Evolutionary conservation across 2,888 invertebrate genomes (phyloP), one percentile per base, ranked within the genome.

Genomic region (Tinea trinotella): DNA sequence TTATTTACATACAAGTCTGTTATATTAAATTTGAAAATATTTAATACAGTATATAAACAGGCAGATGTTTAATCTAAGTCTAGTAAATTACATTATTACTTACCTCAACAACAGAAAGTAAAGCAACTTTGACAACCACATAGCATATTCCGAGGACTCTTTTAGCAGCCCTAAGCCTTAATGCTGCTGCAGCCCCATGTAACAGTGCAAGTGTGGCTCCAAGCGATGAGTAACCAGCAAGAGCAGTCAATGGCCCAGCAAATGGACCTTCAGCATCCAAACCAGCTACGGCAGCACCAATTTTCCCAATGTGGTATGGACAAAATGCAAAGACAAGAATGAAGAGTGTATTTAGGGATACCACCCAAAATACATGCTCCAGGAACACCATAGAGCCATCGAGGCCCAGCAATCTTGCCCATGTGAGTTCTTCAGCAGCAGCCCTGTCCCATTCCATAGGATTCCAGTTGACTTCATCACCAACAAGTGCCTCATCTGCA

Each of bases 301-400:
- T 89, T 63, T 93, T 91, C 1, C 99, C 99, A 80, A 98, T 95
- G 64, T 97, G 96, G 73, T 97, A 98, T 0, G 99, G 99, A 62
- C 94, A 94, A 70, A 97, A 99, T 40, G 98, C 99, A 84, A 99
- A 99, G 15, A 98, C 93, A 58, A 99, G 89, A 60, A 99, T 98
- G 72, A 99, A 99, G 55, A 99, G 87, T 0, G 98, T 97, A 70
- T 99, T 99, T 20, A 99, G 82, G 0, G 98, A 97, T 15, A 99
- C 96, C 18, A 99, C 98, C 99, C 99, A 99, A 73, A 99, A 98
- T 0, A 99, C 98, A 85, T 99, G 99, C 74, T 99, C 99, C 54
- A 99, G 79, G 71, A 99, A 99, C 50, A 98, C 94, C 64, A 99
- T 89, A 0, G 98, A 98, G 0, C 99, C 99, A 77, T 99, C 99